Base-by-base conservation (phyloP, 2,113 vertebrate genomes). In the Oplegnathus fasciatus region DNA sequence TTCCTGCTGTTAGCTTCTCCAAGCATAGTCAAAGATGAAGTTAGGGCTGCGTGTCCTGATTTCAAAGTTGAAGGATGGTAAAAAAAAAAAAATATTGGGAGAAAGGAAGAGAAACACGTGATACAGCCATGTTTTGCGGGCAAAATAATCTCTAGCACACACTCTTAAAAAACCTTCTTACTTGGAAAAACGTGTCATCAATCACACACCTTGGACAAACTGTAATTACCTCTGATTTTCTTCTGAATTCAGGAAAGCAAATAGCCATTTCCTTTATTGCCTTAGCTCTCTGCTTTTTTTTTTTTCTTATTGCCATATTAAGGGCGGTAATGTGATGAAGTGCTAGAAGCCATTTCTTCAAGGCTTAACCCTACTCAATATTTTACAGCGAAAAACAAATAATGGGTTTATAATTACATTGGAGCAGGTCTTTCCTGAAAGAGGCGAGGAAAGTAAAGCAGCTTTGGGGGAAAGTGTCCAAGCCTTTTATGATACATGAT, bases 341-440 rank as follows among this genome's bases (percentile, higher is more conserved):
- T 70, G 58, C 84, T 84, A 37, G 57, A 48, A 79, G 54, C n/a
- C 52, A 78, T 86, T 89, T 91, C 75, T 89, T 78, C 68, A 75
- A 86, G 78, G 32, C 75, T 68, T 76, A 86, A 81, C 57, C 50
- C 52, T 76, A 42, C 71, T 92, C 42, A 80, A 71, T 89, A 89
- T 88, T 89, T 86, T 65, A 82, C 62, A 80, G 60, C 0, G 22
- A 75, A 90, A 91, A 91, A 89, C 65, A 92, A 92, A 87, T 87
- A 91, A 91, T 82, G 61, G 72, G 20, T 77, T 82, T 72, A 28
- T 87, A 92, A 89, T 93, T 89, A 78, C 77, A 58, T 57, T 68
- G 42, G 61, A 81, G 55, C 44, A 62, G 75, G 67, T 84, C 57
- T 73, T 78, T 86, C 58, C 66, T 78, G 80, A 70, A 75, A 76